Conservation (phyloP, 2,888 invertebrate species). For the Abscondita cerata region DNA sequence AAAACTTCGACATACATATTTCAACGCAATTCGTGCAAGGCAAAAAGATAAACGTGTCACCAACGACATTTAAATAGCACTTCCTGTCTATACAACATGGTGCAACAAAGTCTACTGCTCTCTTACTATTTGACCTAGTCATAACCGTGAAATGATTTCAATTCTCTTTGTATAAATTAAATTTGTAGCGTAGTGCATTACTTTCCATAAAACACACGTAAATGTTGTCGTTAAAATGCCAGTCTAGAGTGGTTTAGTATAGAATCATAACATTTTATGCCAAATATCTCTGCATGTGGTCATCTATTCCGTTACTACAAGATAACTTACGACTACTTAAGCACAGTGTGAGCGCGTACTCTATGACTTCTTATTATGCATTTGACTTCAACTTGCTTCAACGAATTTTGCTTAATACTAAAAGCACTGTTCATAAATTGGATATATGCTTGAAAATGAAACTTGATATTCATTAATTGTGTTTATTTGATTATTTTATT, state of each 20-base stretch:
- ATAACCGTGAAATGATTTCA: not conserved
- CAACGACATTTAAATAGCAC: not conserved
- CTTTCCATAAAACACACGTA: conserved; percentile 38
- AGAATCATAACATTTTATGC: conserved; percentile 48
- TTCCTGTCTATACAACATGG: not conserved
- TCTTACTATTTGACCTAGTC: conserved; percentile 10
- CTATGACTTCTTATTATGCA: conserved; percentile 31
- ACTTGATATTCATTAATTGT: not conserved
- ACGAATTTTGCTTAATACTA: conserved; percentile 20
- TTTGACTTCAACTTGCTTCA: conserved; percentile 30
- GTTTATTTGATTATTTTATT: not conserved
- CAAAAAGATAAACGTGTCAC: no score
- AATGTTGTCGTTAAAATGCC: conserved; percentile 44
- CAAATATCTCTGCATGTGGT: conserved; percentile 46
- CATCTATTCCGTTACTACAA: conserved; percentile 42
- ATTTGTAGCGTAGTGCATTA: conserved; percentile 19
- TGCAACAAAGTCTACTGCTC: conserved; percentile 3
- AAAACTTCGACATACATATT: no score
- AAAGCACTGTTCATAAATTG: conserved; percentile 19
- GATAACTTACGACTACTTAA: conserved; percentile 44
- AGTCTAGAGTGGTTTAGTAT: conserved; percentile 44
- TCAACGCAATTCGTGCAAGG: no score
- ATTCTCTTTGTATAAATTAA: conserved; percentile 9
- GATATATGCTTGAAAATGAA: conserved; percentile 17
- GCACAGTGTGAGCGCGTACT: conserved; percentile 32